These are phyloP conservation scores for Hippolais icterina DNA, from an alignment of 2,113 vertebrate genomes.

Conservation along the genomic window DNA sequence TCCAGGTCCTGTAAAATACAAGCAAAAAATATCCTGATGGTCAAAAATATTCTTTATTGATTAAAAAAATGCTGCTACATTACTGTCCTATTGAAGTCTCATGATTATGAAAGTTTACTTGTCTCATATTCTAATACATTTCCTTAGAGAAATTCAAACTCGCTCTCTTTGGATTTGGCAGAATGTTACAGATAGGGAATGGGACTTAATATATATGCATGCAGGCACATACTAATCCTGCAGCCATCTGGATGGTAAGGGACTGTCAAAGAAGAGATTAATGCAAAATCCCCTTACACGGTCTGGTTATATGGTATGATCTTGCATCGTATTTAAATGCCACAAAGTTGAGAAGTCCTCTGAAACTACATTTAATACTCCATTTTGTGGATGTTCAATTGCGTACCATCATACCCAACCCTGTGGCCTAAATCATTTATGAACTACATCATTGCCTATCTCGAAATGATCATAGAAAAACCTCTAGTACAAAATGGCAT, in stretches of 20 bases:
- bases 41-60: conserved; percentile 51
- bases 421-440: conserved; percentile 63
- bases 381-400: conserved; percentile 56
- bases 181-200: conserved; percentile 58
- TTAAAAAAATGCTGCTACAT: conserved; percentile 57
- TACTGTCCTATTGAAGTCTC: conserved; percentile 73
- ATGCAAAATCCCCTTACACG: conserved; percentile 39
- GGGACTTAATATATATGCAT: conserved; percentile 70
- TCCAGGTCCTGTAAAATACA: conserved; percentile 90
- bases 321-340: conserved; percentile 45
- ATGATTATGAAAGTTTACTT: conserved; percentile 71
- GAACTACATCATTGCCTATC: conserved; percentile 65
- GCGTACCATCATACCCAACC: conserved; percentile 59
- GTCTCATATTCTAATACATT: conserved; percentile 48
- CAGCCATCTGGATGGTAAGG: conserved; percentile 66
- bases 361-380: conserved; percentile 45
- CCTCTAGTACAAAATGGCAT: conserved; percentile 75
- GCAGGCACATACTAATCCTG: conserved; percentile 77
- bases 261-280: conserved; percentile 56
- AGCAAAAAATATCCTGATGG: conserved; percentile 70
- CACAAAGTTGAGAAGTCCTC: conserved; percentile 56
- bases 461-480: conserved; percentile 71
- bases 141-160: conserved; percentile 64
- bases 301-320: conserved; percentile 44
- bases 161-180: conserved; percentile 64